phyloP scores from a whole-genome alignment of 2,888 invertebrate species.

The Tachina fera region DNA sequence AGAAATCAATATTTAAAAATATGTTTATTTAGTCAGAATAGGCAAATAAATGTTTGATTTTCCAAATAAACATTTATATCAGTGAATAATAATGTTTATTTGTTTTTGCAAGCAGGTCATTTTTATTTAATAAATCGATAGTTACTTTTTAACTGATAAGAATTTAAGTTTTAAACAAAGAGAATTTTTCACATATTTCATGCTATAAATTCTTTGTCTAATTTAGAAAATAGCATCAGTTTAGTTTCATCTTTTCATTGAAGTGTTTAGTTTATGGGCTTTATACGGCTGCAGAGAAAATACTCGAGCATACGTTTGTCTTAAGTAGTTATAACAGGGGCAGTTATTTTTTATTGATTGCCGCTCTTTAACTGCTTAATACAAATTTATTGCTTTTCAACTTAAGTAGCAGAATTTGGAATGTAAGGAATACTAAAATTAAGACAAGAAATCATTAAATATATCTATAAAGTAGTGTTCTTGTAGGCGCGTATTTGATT shows the following conservation, averaged over 20 bases:
- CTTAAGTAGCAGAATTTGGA: not conserved
- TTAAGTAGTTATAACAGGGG: slow-evolving; percentile 74
- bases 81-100: not conserved
- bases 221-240: slow-evolving; percentile 7
- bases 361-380: slow-evolving; percentile 72
- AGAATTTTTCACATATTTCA: slow-evolving; percentile 3
- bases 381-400: slow-evolving; percentile 48
- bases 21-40: slow-evolving; percentile 12
- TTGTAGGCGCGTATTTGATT: slow-evolving; percentile 36
- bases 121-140: not conserved
- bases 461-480: slow-evolving; percentile 59
- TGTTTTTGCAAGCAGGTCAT: slow-evolving; percentile 31
- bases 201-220: slow-evolving; percentile 39
- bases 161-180: slow-evolving; percentile 4
- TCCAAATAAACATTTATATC: not conserved
- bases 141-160: slow-evolving; percentile 24
- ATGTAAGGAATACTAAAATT: not conserved
- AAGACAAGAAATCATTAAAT: not conserved
- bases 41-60: not conserved
- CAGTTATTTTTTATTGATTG: slow-evolving; percentile 68
- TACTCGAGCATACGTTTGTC: slow-evolving; percentile 59
- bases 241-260: not conserved
- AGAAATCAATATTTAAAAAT: slow-evolving; percentile 58
- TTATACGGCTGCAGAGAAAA: not conserved
- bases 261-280: not conserved